A percentile compares a stretch with the other conserved stretches of the same genome.
These are phyloP conservation scores for Drosophila buzzatii DNA, from an alignment of 2,888 invertebrate genomes.

Conservation along the genomic window DNA sequence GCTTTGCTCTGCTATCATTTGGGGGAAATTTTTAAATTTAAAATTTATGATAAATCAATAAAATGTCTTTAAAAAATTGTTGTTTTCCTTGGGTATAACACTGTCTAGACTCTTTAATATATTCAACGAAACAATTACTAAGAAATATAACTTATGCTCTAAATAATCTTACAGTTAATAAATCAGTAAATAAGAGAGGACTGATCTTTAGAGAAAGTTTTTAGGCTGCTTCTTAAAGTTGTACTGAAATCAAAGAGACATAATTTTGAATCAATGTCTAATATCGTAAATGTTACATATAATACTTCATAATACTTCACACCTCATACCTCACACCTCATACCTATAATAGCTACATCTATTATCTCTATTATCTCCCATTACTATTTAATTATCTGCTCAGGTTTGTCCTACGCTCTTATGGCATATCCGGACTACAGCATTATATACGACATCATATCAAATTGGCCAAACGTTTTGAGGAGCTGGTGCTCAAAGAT, in stretches of 20 bases:
- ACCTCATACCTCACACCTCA: background rate
- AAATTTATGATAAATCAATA: background rate
- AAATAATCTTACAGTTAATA: background rate
- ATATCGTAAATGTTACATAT: background rate
- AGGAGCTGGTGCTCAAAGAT: conserved; percentile 92
- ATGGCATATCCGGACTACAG: conserved; percentile 97
- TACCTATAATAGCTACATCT: background rate
- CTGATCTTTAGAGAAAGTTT: background rate
- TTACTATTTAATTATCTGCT: background rate
- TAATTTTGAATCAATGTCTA: background rate
- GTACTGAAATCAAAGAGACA: background rate
- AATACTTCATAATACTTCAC: background rate
- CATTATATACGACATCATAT: conserved; percentile 97
- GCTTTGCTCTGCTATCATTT: too few species aligned
- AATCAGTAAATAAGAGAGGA: background rate
- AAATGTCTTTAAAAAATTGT: background rate
- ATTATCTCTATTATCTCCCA: background rate
- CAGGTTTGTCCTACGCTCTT: conserved; percentile 95
- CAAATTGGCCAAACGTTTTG: conserved; percentile 95
- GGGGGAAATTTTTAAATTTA: too few species aligned
- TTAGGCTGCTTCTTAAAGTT: background rate
- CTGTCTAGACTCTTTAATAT: background rate
- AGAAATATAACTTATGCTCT: background rate
- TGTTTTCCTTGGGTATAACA: too few species aligned
- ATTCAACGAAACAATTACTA: background rate